Conservation (phyloP, 2,113 vertebrate genomes). For the Malurus melanocephalus region DNA sequence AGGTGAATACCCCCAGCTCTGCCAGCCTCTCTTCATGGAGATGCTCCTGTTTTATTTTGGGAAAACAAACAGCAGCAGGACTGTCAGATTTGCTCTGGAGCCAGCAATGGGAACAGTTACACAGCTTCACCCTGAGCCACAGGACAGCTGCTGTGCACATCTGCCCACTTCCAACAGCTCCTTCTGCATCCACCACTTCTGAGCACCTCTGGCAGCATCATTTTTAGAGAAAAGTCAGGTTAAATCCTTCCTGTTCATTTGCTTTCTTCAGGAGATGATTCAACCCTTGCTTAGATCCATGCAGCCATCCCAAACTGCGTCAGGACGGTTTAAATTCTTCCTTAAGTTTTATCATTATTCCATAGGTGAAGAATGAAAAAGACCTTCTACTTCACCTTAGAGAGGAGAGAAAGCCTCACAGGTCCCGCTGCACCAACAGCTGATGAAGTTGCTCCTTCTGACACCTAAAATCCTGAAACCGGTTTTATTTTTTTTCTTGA, state of each 20-base stretch:
- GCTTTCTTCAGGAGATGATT: neutral
- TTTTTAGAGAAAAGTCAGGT: neutral
- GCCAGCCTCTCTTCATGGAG: neutral
- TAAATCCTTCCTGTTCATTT: neutral
- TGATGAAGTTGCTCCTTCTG: neutral
- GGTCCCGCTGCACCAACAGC: neutral
- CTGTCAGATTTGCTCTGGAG: neutral
- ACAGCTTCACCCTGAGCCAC: neutral
- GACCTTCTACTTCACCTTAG: neutral
- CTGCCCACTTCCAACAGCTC: neutral
- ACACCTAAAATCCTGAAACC: neutral
- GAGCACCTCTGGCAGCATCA: neutral
- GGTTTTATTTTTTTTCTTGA: neutral
- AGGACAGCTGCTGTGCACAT: accelerated
- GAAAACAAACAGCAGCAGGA: neutral
- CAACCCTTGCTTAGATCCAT: neutral
- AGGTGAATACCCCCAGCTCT: neutral
- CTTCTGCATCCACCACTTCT: neutral
- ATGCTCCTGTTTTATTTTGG: neutral
- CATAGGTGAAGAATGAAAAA: neutral
- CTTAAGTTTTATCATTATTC: neutral
- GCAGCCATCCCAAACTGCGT: neutral
- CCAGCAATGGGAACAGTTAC: accelerated
- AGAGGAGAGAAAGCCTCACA: neutral
- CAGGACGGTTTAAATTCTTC: neutral